Conservation (phyloP, 35 echinoderm and acorn worm genomes). For the Lytechinus variegatus region DNA sequence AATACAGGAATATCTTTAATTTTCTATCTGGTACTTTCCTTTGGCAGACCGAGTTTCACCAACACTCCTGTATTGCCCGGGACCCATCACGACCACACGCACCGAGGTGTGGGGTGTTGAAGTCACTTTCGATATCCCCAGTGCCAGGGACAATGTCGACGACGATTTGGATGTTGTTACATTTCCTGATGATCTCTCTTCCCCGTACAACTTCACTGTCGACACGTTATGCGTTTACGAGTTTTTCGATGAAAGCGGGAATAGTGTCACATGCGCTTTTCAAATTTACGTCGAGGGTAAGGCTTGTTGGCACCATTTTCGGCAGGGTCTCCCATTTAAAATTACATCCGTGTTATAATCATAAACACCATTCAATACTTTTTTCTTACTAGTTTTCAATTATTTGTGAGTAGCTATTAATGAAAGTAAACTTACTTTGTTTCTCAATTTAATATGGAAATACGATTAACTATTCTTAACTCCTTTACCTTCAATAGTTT, state of each 20-base stretch:
- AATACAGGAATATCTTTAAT: no score
- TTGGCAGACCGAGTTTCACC: slow-evolving; percentile 2
- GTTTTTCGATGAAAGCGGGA: slow-evolving; percentile 12
- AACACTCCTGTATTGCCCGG: neutral
- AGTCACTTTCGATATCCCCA: neutral
- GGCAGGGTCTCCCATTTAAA: no score
- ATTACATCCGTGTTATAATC: no score
- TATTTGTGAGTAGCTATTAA: no score
- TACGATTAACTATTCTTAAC: no score
- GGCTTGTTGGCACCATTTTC: no score
- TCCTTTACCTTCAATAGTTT: no score
- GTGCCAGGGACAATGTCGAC: slow-evolving; percentile 22
- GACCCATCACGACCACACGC: neutral
- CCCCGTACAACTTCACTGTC: neutral
- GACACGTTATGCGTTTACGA: slow-evolving; percentile 26
- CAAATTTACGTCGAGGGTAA: slow-evolving; percentile 21
- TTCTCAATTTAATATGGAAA: no score
- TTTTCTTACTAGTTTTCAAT: no score
- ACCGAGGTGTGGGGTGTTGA: slow-evolving; percentile 2
- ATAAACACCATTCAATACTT: no score
- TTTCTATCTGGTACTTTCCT: no score
- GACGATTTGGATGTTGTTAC: neutral
- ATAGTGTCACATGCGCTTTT: slow-evolving; percentile 15
- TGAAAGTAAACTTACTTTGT: no score
- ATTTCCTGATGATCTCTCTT: slow-evolving; percentile 5